phyloP scores from a whole-genome alignment of 2,113 vertebrate species.

The Ranitomeya variabilis region DNA sequence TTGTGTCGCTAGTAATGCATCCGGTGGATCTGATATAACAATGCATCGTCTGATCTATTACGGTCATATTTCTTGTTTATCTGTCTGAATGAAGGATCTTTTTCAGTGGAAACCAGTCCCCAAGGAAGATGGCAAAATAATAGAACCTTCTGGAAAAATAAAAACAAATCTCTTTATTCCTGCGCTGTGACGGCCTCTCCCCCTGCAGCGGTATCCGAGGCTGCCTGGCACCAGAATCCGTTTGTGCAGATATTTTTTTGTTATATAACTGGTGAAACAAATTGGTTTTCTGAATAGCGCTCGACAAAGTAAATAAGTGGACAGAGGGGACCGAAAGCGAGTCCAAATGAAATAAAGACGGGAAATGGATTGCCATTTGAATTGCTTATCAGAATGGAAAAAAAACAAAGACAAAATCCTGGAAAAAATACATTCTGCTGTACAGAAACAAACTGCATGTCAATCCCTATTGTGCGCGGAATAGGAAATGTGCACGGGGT shows the following conservation, averaged over 20 bases:
- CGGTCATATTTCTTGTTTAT: conserved; percentile 64
- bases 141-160: conserved; percentile 65
- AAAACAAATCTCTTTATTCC: conserved; percentile 62
- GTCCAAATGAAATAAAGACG: conserved; percentile 49
- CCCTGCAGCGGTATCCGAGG: conserved; percentile 48
- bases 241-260: conserved; percentile 43
- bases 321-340: conserved; percentile 39
- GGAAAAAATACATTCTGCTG: conserved; percentile 3
- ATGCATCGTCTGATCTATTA: conserved; percentile 63
- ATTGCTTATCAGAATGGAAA: conserved; percentile 44
- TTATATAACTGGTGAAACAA: conserved; percentile 58
- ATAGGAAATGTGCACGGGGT: not conserved
- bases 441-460: not conserved
- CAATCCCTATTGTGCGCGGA: not conserved
- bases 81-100: conserved; percentile 68
- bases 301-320: conserved; percentile 52
- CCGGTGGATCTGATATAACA: conserved; percentile 54
- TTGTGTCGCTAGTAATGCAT: conserved; percentile 5
- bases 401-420: not conserved
- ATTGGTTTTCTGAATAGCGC: conserved; percentile 58
- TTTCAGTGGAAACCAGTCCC: conserved; percentile 68
- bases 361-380: conserved; percentile 33
- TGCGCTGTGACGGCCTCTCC: conserved; percentile 64
- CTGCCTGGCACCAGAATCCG: conserved; percentile 51
- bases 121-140: conserved; percentile 65